Conservation (phyloP, 2,113 vertebrate genomes). For the Carettochelys insculpta region DNA sequence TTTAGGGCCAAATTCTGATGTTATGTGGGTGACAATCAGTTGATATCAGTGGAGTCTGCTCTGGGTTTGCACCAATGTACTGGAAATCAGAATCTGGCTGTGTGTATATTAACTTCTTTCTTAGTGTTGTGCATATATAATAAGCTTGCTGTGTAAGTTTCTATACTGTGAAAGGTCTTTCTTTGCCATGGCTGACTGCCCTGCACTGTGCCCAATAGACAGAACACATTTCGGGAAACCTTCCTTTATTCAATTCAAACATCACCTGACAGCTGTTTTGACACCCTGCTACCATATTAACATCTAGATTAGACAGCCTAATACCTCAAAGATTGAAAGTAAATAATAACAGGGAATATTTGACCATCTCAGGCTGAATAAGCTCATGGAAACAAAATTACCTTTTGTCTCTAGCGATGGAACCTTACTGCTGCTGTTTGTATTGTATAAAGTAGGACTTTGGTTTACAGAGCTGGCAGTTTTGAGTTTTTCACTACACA, state of each 20-base stretch:
- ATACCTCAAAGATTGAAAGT: neutral
- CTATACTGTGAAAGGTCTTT: neutral
- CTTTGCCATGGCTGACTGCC: rapidly evolving
- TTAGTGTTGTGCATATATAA: rapidly evolving
- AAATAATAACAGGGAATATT: rapidly evolving
- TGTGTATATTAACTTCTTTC: neutral
- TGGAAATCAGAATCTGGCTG: neutral
- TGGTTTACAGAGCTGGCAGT: neutral
- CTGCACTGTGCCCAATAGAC: rapidly evolving
- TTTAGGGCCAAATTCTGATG: rapidly evolving
- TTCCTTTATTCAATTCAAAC: rapidly evolving
- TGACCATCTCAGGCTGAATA: neutral
- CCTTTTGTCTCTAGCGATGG: neutral
- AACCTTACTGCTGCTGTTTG: neutral
- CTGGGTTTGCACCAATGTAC: neutral
- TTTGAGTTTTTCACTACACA: rapidly evolving
- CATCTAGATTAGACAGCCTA: neutral
- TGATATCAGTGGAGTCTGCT: neutral
- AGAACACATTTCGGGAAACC: neutral
- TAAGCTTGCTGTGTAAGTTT: neutral
- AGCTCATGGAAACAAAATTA: rapidly evolving
- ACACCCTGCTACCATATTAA: neutral
- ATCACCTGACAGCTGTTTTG: neutral
- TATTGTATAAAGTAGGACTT: neutral
- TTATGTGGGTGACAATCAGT: neutral